Evolutionary conservation across 2,888 invertebrate genomes (phyloP), one percentile per base, ranked within the genome.

Genomic region (Palloptera scutellata): DNA sequence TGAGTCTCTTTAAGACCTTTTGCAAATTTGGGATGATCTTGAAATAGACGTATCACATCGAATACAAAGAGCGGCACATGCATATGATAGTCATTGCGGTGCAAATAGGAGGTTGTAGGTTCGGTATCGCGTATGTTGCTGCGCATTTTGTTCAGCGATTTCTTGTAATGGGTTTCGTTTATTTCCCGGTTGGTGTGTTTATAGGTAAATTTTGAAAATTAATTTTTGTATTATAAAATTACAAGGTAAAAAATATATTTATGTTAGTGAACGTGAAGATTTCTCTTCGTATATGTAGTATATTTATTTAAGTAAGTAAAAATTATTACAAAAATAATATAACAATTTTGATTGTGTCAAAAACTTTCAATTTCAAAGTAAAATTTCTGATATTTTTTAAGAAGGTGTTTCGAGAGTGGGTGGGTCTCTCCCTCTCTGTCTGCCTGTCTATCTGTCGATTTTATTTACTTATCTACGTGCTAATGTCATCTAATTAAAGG

Each of bases 31-130:
- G 84, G 81, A 74, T 83, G 81, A 71, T 84, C 80, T 67, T 84
- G 84, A 55, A 84, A 83, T 41, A 79, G 74, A 53, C 84, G 78
- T 41, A 84, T 76, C 62, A 79, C 76, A 65, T 84, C 84, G 71
- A 84, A 74, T 1, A 84, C 82, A 65, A 81, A 83, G 1, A 85
- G 71, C 0, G 82, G 80, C 61, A 80, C 70, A 13, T 84, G 77
- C 51, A 83, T 71, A 52, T 83, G 81, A 63, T 83, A 84, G 0
- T 75, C 68, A 66, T 83, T 83, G 58, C 74, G 73, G 5, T 73
- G 75, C 65, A 80, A 69, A 59, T 71, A 71, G 43, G 75, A 75
- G 2, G 80, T 81, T 2, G 79, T 73, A 8, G 81, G 78, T 68
- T 77, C 80, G 55, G 73, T 76, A 20, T 82, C 80, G 40, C 70